Percentiles rank a stretch among this genome's conserved stretches.
Conservation (phyloP, 2,888 invertebrate genomes). For the Epinotia bilunana region DNA sequence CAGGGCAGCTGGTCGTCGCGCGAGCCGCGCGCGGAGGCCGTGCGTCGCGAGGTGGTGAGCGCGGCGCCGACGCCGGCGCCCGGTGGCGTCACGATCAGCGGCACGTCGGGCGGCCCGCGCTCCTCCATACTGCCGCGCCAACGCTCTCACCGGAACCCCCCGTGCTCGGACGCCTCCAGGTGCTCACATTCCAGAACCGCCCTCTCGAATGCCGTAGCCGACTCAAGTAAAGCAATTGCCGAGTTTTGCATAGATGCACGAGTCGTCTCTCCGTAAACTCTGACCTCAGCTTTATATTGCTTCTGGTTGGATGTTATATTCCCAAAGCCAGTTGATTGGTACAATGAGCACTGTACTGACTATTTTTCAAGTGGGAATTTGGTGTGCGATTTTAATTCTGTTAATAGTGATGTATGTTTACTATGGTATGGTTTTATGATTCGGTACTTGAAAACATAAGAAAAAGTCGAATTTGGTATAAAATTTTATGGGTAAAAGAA, state of each 20-base stretch:
- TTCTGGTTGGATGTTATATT: slow-evolving; percentile 5
- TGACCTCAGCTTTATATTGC: background rate
- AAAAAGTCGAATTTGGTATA: background rate
- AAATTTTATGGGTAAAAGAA: background rate
- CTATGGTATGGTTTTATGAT: slow-evolving; percentile 70
- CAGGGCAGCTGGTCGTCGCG: slow-evolving; percentile 76
- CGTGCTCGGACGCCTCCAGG: slow-evolving; percentile 75
- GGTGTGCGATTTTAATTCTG: background rate
- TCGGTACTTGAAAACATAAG: background rate
- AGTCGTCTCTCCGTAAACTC: slow-evolving; percentile 60
- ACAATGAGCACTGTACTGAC: background rate
- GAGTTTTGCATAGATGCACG: slow-evolving; percentile 81
- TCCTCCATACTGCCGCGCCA: slow-evolving; percentile 84
- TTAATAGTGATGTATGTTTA: slow-evolving; percentile 52
- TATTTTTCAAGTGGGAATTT: background rate
- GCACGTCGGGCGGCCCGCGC: slow-evolving; percentile 81
- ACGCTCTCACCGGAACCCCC: slow-evolving; percentile 83
- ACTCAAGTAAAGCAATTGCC: slow-evolving; percentile 79
- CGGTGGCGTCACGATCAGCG: slow-evolving; percentile 78
- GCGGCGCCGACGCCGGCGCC: slow-evolving; percentile 66
- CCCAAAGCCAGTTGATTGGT: background rate
- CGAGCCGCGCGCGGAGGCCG: slow-evolving; percentile 74
- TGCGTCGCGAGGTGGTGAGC: slow-evolving; percentile 74
- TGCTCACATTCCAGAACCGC: slow-evolving; percentile 81
- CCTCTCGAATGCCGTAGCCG: slow-evolving; percentile 77